Percentiles rank a stretch among this genome's conserved stretches.
phyloP scores from a whole-genome alignment of 2,797 vertebrate species.

The Scolopax bukidnonensis region DNA sequence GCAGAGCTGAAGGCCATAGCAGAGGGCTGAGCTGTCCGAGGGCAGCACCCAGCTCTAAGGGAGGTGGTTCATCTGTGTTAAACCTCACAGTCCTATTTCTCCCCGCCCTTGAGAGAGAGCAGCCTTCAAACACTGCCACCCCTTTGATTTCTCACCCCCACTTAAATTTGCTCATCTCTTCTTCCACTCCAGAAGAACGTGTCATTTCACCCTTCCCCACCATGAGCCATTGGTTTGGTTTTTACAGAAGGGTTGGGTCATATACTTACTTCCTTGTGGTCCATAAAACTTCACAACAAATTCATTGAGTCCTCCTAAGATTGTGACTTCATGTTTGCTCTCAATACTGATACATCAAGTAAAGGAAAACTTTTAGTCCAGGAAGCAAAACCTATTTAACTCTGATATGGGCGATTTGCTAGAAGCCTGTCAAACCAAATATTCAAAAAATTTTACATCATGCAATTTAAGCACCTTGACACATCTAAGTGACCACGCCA shows the following conservation, averaged over 20 bases:
- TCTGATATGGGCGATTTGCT: fast-evolving
- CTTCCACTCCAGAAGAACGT: not conserved
- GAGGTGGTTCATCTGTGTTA: not conserved
- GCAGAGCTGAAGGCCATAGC: not conserved
- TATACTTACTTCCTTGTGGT: constrained; percentile 98
- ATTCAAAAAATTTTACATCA: not conserved
- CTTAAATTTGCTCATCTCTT: not conserved
- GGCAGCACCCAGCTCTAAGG: not conserved
- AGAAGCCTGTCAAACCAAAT: not conserved
- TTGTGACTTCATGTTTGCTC: constrained; percentile 98
- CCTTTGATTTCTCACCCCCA: not conserved
- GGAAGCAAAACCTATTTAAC: not conserved
- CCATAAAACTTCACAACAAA: constrained; percentile 99
- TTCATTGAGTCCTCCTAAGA: constrained; percentile 98
- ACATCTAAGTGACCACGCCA: not conserved
- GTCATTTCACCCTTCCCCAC: not conserved
- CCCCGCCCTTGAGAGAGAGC: not conserved
- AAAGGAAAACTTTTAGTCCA: constrained; percentile 74
- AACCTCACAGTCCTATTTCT: not conserved
- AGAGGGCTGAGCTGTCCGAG: not conserved
- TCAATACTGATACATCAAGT: constrained; percentile 87
- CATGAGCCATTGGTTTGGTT: not conserved
- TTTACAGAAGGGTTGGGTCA: not conserved
- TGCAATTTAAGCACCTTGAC: not conserved
- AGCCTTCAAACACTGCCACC: not conserved